A percentile compares a stretch with the other conserved stretches of the same genome.
Evolutionary conservation across 2,888 invertebrate genomes (phyloP).

Genomic region (Amblyteles armatorius): DNA sequence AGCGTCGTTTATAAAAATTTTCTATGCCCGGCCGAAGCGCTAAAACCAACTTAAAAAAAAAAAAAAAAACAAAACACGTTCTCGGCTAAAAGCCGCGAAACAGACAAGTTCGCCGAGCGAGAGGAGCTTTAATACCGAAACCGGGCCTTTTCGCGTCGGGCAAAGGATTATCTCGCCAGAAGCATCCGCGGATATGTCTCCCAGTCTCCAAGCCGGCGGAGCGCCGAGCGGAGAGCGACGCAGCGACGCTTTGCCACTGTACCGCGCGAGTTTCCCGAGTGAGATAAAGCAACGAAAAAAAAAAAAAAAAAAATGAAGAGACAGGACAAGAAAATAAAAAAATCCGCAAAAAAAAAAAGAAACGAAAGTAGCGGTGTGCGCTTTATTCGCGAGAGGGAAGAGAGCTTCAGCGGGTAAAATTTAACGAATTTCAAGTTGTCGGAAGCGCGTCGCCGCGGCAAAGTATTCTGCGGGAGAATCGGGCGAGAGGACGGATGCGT

Average conservation of each 20-base stretch:
- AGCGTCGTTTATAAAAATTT: not conserved
- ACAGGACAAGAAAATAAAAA: constrained; percentile 32
- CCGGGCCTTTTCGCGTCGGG: constrained; percentile 8
- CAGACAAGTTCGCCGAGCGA: constrained; percentile 5
- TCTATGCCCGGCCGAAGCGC: not conserved
- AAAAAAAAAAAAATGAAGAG: constrained; percentile 32
- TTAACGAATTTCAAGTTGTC: constrained; percentile 71
- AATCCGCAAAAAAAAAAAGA: constrained; percentile 27
- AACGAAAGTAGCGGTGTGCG: constrained; percentile 33
- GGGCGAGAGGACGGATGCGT: constrained; percentile 50
- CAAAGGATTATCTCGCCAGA: constrained; percentile 32
- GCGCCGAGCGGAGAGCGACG: not conserved
- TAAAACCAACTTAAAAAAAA: not conserved
- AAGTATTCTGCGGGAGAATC: constrained; percentile 56
- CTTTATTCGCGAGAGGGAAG: constrained; percentile 14
- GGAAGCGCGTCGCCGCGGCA: constrained; percentile 70
- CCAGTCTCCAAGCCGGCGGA: constrained; percentile 5
- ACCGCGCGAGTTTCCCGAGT: not conserved
- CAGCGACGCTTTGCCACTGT: constrained; percentile 8
- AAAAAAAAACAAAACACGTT: not conserved
- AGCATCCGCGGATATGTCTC: constrained; percentile 18
- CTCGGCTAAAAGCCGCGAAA: constrained; percentile 25
- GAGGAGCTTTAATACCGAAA: constrained; percentile 38
- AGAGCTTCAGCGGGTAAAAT: constrained; percentile 46
- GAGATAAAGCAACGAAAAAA: constrained; percentile 15